A percentile compares a stretch with the other conserved stretches of the same genome.
These are phyloP conservation scores for Cyanoramphus novaezelandiae DNA, from an alignment of 2,113 vertebrate genomes.

Conservation along the genomic window DNA sequence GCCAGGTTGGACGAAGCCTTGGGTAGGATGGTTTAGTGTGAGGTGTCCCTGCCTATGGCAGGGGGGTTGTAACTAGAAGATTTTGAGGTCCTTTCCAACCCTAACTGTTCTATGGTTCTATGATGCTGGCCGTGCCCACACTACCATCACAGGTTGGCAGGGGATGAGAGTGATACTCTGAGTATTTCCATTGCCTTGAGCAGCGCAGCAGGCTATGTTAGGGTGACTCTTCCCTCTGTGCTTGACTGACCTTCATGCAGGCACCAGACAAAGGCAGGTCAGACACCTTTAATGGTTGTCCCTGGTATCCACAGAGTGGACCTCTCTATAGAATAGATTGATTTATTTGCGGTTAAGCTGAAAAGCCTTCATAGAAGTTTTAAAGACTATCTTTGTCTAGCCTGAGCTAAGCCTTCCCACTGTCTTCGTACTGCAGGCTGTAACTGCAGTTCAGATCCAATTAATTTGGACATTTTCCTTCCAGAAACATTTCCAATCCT, in stretches of 20 bases:
- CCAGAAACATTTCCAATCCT: neutral
- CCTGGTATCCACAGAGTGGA: neutral
- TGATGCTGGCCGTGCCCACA: accelerated
- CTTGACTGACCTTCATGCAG: accelerated
- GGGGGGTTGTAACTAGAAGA: too few relatives aligned
- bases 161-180: accelerated
- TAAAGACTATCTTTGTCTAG: neutral
- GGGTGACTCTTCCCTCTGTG: accelerated
- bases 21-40: too few relatives aligned
- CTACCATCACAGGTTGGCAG: accelerated
- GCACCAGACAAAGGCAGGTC: neutral
- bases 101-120: too few relatives aligned
- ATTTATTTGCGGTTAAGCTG: neutral
- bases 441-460: neutral
- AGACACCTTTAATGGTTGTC: accelerated
- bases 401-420: neutral
- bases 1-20: too few relatives aligned
- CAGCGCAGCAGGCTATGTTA: accelerated
- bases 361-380: neutral
- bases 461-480: neutral
- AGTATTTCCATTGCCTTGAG: accelerated
- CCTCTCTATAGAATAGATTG: accelerated
- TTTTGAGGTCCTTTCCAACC: too few relatives aligned
- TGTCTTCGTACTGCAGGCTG: neutral
- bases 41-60: too few relatives aligned